Base-by-base conservation (phyloP, 1,140 invertebrate species). In the Spodoptera litura region DNA sequence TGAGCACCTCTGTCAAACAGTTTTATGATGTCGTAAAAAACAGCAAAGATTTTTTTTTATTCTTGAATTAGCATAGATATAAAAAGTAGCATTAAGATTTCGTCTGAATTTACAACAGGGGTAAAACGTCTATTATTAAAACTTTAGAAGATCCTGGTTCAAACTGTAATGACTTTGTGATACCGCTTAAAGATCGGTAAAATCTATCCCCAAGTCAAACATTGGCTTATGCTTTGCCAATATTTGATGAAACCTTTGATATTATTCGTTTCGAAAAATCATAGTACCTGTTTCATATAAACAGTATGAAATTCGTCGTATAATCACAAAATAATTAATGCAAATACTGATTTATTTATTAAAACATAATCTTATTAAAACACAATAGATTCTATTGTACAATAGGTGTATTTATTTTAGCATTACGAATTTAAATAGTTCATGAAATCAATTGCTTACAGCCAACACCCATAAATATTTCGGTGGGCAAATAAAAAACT, bases 1-100 rank as follows among this genome's bases (percentile, higher is more conserved):
- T 70, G 51, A 70, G 66, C 66, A 53, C 31, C 51, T 52, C 66
- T 53, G 49, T 70, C 66, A 70, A 68, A 52, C 64, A 27, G 31
- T 70, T 53, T 70, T 31, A 70, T 53, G 66, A 70, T 53, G 12
- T 51, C 20, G 66, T 70, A 70, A 70, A 70, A 70, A 70, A 55
- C 15, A 6, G 49, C 66, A 31, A 70, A 70, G 35, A 70, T 53
- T 53, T 53, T 68, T 68, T 53, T 70, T 20, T 25, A 53, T 68
- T 52, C 11, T 12, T 5, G 49, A 70, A 70, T 70, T 70, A 70
- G 49, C 66, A 70, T 70, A 53, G 49, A 70, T 70, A 70, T 70
- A 70, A 70, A 70, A 53, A 70, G 52, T 9, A 55, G 25, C 66
- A 53, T 70, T 66, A 66, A 66, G 66, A 53, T 53, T 70, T 70